These are phyloP conservation scores for Dolichomitus sp. DNA, from an alignment of 2,888 invertebrate genomes.

Conservation along the genomic window DNA sequence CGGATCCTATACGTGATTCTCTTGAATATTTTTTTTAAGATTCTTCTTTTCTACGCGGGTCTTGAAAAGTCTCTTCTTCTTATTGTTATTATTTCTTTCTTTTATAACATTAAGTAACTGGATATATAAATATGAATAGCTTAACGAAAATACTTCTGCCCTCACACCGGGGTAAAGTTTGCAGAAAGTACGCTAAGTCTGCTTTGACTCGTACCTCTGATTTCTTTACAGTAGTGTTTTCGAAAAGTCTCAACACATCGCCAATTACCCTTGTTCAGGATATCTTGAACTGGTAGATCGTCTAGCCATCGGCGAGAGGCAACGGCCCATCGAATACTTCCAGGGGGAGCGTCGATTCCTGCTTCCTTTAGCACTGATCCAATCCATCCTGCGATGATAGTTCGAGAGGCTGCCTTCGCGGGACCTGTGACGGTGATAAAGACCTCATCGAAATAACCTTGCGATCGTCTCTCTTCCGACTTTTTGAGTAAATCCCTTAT, in stretches of 20 bases:
- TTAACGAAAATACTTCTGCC: neutral
- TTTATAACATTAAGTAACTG: no score
- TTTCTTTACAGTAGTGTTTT: constrained; percentile 62
- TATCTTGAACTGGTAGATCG: constrained; percentile 60
- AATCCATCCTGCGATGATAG: constrained; percentile 66
- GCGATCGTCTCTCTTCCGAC: constrained; percentile 58
- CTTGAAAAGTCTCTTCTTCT: no score
- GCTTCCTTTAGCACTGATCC: constrained; percentile 65
- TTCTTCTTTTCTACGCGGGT: no score
- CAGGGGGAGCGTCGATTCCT: constrained; percentile 62
- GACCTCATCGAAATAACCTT: constrained; percentile 30
- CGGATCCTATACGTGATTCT: no score
- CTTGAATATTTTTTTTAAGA: no score
- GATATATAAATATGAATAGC: no score
- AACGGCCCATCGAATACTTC: constrained; percentile 68
- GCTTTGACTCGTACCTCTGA: constrained; percentile 3
- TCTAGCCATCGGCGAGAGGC: constrained; percentile 68
- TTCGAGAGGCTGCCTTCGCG: constrained; percentile 62
- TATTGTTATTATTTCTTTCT: no score
- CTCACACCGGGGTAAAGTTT: constrained; percentile 19
- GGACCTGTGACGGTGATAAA: constrained; percentile 62
- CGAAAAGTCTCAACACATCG: constrained; percentile 65
- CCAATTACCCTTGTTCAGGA: constrained; percentile 67
- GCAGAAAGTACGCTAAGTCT: constrained; percentile 2
- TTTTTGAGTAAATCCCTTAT: constrained; percentile 57